These are phyloP conservation scores for Nephrocerus scutellatus DNA, from an alignment of 2,888 invertebrate genomes.

Conservation along the genomic window DNA sequence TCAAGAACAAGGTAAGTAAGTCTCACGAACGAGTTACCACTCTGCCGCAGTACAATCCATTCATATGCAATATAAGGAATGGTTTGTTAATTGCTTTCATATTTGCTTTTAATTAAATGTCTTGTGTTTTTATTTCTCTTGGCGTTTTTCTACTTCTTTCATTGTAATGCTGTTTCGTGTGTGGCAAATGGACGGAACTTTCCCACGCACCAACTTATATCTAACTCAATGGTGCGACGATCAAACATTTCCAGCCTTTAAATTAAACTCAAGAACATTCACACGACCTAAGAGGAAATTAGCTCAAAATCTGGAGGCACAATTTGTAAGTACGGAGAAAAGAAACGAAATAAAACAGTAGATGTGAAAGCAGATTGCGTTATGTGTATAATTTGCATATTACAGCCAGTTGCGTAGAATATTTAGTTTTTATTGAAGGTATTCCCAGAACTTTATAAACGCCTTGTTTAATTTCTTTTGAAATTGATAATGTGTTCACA, in stretches of 20 bases:
- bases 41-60: background rate
- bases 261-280: conserved; percentile 46
- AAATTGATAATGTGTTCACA: too few relatives aligned
- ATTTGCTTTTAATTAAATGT: conserved; percentile 5
- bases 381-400: too few relatives aligned
- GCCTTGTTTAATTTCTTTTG: too few relatives aligned
- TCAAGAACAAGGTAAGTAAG: conserved; percentile 38
- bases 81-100: conserved; percentile 1
- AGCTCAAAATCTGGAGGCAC: conserved; percentile 38
- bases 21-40: background rate
- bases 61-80: conserved; percentile 3
- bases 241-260: conserved; percentile 36
- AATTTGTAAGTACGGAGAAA: conserved; percentile 40
- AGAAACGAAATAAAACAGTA: too few relatives aligned
- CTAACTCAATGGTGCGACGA: too few relatives aligned
- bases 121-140: conserved; percentile 9
- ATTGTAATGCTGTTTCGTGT: background rate
- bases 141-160: conserved; percentile 13
- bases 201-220: conserved; percentile 13
- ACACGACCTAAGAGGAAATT: conserved; percentile 44
- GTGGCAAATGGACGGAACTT: conserved; percentile 1
- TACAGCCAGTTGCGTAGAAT: too few relatives aligned
- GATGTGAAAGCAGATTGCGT: too few relatives aligned
- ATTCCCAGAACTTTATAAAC: too few relatives aligned
- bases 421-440: too few relatives aligned